Percentiles rank a stretch among this genome's conserved stretches.
phyloP scores from a whole-genome alignment of 2,888 invertebrate species.

The Coremacera marginata region DNA sequence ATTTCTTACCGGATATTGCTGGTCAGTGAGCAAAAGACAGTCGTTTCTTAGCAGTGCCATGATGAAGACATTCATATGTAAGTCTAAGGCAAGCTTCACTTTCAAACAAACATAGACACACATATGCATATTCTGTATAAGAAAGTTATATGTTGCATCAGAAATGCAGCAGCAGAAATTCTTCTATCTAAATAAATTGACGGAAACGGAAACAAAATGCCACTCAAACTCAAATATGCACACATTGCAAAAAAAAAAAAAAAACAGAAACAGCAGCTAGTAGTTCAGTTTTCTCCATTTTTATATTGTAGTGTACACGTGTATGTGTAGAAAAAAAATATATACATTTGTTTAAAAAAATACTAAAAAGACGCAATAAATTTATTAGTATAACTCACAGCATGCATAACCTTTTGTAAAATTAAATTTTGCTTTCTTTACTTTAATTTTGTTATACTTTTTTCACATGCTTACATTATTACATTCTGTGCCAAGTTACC shows the following conservation, averaged over 20 bases:
- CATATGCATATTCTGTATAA: too few species aligned
- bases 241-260: too few species aligned
- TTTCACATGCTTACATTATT: background rate
- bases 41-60: background rate
- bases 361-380: too few species aligned
- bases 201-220: slow-evolving; percentile 20
- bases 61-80: background rate
- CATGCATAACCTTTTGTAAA: too few species aligned
- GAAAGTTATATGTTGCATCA: too few species aligned
- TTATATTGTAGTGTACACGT: too few species aligned
- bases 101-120: background rate
- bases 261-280: background rate
- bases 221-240: background rate
- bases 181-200: too few species aligned
- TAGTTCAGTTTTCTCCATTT: too few species aligned
- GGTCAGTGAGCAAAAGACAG: background rate
- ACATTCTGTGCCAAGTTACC: background rate
- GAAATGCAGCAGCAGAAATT: background rate
- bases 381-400: too few species aligned
- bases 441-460: background rate
- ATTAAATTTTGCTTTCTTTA: background rate
- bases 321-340: too few species aligned
- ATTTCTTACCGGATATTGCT: slow-evolving; percentile 19
- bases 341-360: too few species aligned
- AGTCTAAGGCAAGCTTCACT: background rate